These are phyloP conservation scores for Onychostruthus taczanowskii DNA, from an alignment of 2,113 vertebrate genomes.

Conservation along the genomic window DNA sequence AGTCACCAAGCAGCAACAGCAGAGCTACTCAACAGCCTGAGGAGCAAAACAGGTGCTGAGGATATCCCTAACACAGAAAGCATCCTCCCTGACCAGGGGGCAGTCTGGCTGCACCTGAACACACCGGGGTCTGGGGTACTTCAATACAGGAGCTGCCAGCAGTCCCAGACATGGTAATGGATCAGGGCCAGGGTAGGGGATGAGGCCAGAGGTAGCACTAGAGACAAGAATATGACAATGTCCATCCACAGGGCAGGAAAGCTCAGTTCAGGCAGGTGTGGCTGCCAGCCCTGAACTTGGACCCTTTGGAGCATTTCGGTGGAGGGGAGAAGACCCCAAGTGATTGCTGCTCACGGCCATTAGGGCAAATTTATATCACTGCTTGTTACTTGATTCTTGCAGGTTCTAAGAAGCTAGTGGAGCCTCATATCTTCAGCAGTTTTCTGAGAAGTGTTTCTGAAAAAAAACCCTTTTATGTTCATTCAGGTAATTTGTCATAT, in stretches of 20 bases:
- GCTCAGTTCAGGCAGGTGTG: neutral
- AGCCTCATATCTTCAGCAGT: neutral
- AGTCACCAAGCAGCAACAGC: neutral
- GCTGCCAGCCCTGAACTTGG: neutral
- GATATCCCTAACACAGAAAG: neutral
- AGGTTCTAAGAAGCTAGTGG: neutral
- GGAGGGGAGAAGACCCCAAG: neutral
- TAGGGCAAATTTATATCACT: neutral
- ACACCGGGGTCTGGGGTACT: accelerated
- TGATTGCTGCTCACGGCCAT: neutral
- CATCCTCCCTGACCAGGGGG: neutral
- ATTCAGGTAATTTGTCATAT: neutral
- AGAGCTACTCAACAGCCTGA: neutral
- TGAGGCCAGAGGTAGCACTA: neutral
- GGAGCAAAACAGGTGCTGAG: neutral
- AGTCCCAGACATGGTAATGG: neutral
- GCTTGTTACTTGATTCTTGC: neutral
- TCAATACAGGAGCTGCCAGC: neutral
- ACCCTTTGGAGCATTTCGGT: neutral
- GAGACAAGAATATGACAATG: accelerated
- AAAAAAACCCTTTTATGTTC: neutral
- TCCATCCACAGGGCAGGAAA: neutral
- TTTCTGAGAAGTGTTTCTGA: neutral
- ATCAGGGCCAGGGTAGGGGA: neutral
- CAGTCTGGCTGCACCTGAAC: neutral